phyloP scores from a whole-genome alignment of 2,888 invertebrate species.

The Oxystoma pomonae region DNA sequence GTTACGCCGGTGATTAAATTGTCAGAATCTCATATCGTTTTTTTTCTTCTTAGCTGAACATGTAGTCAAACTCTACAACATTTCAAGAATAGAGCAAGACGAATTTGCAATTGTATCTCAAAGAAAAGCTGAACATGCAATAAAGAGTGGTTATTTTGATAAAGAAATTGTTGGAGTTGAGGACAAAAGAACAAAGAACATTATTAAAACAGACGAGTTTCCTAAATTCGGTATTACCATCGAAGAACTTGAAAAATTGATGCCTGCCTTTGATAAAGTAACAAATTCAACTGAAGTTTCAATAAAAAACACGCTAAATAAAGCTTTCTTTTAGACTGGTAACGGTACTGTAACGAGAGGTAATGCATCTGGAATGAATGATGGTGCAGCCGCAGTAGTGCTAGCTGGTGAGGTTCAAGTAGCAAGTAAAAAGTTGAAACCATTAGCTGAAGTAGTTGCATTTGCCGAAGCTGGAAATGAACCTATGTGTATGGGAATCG shows the following conservation, averaged over 20 bases:
- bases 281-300: too few relatives aligned
- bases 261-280: conserved; percentile 57
- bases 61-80: conserved; percentile 61
- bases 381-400: conserved; percentile 85
- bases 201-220: conserved; percentile 63
- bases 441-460: conserved; percentile 71
- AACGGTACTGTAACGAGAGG: conserved; percentile 76
- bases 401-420: conserved; percentile 62
- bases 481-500: conserved; percentile 75
- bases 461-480: conserved; percentile 77
- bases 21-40: too few relatives aligned
- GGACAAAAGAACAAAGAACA: conserved; percentile 34
- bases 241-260: conserved; percentile 58
- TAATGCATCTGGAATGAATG: conserved; percentile 78
- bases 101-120: conserved; percentile 65
- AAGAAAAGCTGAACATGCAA: conserved; percentile 58
- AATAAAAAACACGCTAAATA: too few relatives aligned
- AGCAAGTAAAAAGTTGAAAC: conserved; percentile 52
- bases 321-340: conserved; percentile 43
- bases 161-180: conserved; percentile 68
- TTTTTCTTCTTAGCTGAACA: conserved; percentile 70
- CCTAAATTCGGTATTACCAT: conserved; percentile 59
- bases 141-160: conserved; percentile 58
- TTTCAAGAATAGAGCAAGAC: conserved; percentile 69
- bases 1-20: too few relatives aligned